These are phyloP conservation scores for Lithobates sylvaticus DNA, from an alignment of 2,797 vertebrate genomes.

Conservation along the genomic window DNA sequence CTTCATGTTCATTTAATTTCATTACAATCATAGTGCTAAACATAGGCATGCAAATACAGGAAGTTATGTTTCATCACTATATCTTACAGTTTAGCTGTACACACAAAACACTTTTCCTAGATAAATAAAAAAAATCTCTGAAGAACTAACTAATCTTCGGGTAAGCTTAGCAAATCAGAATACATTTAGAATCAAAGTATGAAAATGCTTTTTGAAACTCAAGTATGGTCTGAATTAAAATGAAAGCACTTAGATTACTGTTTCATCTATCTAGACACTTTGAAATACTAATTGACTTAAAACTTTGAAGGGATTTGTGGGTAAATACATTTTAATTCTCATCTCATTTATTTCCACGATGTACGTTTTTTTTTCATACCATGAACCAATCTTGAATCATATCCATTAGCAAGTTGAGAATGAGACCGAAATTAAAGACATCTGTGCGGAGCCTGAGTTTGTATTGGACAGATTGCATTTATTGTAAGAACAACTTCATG, in stretches of 20 bases:
- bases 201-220: constrained; percentile 35
- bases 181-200: constrained; percentile 45
- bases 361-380: constrained; percentile 65
- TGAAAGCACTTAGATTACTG: constrained; percentile 43
- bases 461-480: constrained; percentile 82
- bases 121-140: constrained; percentile 16
- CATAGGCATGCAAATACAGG: not conserved
- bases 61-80: not conserved
- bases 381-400: constrained; percentile 75
- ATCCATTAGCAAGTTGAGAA: constrained; percentile 85
- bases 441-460: constrained; percentile 86
- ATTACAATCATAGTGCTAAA: too few relatives aligned
- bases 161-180: constrained; percentile 31
- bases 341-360: constrained; percentile 70
- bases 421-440: constrained; percentile 87
- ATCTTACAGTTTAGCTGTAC: not conserved
- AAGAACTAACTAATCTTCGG: constrained; percentile 19
- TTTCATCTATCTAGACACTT: constrained; percentile 51
- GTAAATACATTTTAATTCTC: constrained; percentile 68
- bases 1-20: too few relatives aligned
- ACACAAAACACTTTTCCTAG: constrained; percentile 10
- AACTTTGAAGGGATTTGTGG: constrained; percentile 70
- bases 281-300: constrained; percentile 70
- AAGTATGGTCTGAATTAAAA: constrained; percentile 48
- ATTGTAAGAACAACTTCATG: constrained; percentile 83